Base-by-base conservation (phyloP, 1,140 invertebrate species). In the Rhagoletis pomonella region DNA sequence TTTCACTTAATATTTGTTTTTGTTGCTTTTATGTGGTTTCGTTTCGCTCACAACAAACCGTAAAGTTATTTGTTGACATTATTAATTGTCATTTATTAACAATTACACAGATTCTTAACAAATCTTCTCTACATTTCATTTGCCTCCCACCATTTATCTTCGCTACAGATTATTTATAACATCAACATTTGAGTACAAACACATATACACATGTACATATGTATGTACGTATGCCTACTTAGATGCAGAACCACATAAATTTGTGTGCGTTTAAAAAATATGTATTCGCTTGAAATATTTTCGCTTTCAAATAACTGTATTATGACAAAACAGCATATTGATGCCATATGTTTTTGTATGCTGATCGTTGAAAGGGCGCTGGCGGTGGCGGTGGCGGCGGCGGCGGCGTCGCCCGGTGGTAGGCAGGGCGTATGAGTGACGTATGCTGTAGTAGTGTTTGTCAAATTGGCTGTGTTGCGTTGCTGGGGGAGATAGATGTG, bases 51-150 rank as follows among this genome's bases (percentile, higher is more conserved):
- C 47, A 81, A 55, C 47, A 81, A 55, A 2, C 42, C 73, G 9
- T 29, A 81, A 81, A 81, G n/a, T 77, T 47, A 47, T 81, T 58
- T 81, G 44, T 55, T 81, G 42, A 9, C 4, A 81, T 81, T 81
- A 55, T 55, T 81, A 81, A 55, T 81, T 55, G 44, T 81, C 47
- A 58, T 81, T 81, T 81, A 81, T 55, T 55, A 81, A 81, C 47
- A 81, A 55, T 81, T 81, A 55, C 73, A 81, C 73, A 77, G 73
- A 77, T 77, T 50, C n/a, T 77, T 77, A 29, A 50, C 17, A 55
- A 50, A 29, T 77, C 73, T 77, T 77, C 47, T n/a, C 73, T 44
- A 19, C 17, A 50, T 77, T 6, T 39, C 9, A 12, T 6, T 69
- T 19, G 73, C 44, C 44, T 81, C 73, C 19, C 44, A 55, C 44